A percentile compares a stretch with the other conserved stretches of the same genome.
Evolutionary conservation across 2,888 invertebrate genomes (phyloP).

Genomic region (Volucella inflata): DNA sequence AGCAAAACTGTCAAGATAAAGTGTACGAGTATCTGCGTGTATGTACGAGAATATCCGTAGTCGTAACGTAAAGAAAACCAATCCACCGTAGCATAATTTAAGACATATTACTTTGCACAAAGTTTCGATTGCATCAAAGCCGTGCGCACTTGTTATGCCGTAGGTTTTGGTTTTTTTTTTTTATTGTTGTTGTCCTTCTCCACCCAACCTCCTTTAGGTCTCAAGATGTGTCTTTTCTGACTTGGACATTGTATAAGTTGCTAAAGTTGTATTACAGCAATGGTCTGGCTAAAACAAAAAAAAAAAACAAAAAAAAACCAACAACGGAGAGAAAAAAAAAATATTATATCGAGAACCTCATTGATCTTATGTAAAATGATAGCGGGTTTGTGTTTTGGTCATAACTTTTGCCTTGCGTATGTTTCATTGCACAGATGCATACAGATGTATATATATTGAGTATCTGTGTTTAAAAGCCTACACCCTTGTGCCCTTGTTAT

Average conservation of each 20-base stretch:
- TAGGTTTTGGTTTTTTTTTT: slow-evolving; percentile 28
- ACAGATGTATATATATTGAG: slow-evolving; percentile 14
- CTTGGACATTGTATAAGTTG: slow-evolving; percentile 70
- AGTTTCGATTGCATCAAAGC: slow-evolving; percentile 74
- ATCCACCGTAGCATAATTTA: slow-evolving; percentile 71
- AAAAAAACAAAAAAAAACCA: slow-evolving; percentile 32
- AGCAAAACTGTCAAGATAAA: slow-evolving; percentile 62
- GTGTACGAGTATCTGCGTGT: slow-evolving; percentile 39
- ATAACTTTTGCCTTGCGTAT: slow-evolving; percentile 62
- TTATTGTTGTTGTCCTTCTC: slow-evolving; percentile 38
- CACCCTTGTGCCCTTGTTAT: slow-evolving; percentile 75
- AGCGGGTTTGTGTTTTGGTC: slow-evolving; percentile 77
- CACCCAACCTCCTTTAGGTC: slow-evolving; percentile 13
- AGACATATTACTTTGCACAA: slow-evolving; percentile 73
- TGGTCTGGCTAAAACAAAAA: slow-evolving; percentile 23
- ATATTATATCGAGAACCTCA: slow-evolving; percentile 63
- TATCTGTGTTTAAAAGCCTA: slow-evolving; percentile 65
- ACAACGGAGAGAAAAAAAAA: slow-evolving; percentile 23
- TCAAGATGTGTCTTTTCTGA: slow-evolving; percentile 51
- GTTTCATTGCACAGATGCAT: too few species aligned
- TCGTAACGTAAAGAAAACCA: slow-evolving; percentile 57
- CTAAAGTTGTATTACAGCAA: slow-evolving; percentile 62
- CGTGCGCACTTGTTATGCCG: slow-evolving; percentile 67
- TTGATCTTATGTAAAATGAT: slow-evolving; percentile 78
- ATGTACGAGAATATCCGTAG: slow-evolving; percentile 26